Evolutionary conservation across 2,888 invertebrate species (phyloP).

Genomic region (Phymatocera aterrima): DNA sequence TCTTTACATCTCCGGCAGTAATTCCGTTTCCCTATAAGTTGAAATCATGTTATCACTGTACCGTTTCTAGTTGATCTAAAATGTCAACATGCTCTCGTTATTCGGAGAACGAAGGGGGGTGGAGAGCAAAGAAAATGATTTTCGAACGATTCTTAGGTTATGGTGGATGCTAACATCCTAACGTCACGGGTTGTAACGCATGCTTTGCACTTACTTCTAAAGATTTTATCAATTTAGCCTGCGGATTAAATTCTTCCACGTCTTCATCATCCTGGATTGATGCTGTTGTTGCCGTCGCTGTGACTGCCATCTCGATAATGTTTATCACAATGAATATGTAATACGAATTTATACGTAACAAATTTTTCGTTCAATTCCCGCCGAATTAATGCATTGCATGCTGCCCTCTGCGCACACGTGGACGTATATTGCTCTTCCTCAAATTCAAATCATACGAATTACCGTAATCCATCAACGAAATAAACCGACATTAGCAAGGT

Average conservation of each 20-base stretch:
- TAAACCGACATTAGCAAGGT: no score
- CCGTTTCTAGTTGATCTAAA: background rate
- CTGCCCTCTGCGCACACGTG: no score
- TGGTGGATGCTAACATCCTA: background rate
- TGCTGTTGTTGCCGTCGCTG: conserved; percentile 59
- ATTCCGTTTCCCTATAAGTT: conserved; percentile 93
- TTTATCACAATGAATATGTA: no score
- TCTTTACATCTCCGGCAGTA: conserved; percentile 92
- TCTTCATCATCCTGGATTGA: conserved; percentile 61
- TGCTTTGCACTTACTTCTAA: conserved; percentile 61
- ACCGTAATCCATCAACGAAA: no score
- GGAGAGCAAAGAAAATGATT: background rate
- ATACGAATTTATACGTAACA: background rate
- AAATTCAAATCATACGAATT: no score
- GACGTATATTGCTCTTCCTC: no score
- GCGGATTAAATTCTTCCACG: conserved; percentile 60
- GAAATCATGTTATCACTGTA: background rate
- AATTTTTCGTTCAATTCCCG: background rate
- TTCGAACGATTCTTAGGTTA: background rate
- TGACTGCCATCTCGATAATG: conserved; percentile 55
- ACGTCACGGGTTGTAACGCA: background rate
- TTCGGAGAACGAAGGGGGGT: no score
- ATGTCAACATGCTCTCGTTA: no score
- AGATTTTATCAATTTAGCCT: conserved; percentile 65
- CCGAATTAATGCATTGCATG: no score